Evolutionary conservation across 2,888 invertebrate species (phyloP), one percentile per base, ranked within the genome.

Genomic region (Tholera decimalis): DNA sequence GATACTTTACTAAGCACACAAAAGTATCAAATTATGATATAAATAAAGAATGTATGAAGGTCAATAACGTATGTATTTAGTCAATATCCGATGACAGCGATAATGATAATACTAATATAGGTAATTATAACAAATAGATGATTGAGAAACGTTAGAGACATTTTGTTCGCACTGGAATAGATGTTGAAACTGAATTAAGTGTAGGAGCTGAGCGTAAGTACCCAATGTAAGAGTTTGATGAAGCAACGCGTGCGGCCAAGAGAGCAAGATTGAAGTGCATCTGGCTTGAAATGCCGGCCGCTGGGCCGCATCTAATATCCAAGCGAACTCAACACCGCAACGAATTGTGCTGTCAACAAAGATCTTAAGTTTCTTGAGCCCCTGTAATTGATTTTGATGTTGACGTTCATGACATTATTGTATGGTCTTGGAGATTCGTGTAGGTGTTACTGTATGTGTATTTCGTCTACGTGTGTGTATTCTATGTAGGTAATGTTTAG

Each of bases 101-200:
- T 80, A 73, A 71, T 67, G 60, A 64, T 70, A 73, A 72, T 67
- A 65, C 58, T 61, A 75, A 73, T 59, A 69, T 46, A 59, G 60
- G 68, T 71, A 72, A 84, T 75, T 69, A 65, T 76, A 74, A 72
- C 73, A 67, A 80, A 80, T 79, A 77, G 65, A 70, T 51, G 54
- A 75, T 87, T 86, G 71, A 68, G 78, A 78, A 86, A 88, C 63
- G 35, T 66, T 67, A 84, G 75, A 87, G 83, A 87, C 83, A 87
- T 85, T 88, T 88, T 82, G 78, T 83, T 83, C 77, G 85, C 86
- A 87, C 86, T 87, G 89, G 91, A 90, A 86, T 88, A 86, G 80
- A 55, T 90, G 86, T 75, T 78, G 90, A 88, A 91, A 92, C 81
- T 47, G 74, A 85, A 86, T 86, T 85, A 80, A 86, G 85, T 84